Evolutionary conservation across 2,113 vertebrate species (phyloP), one percentile per base, ranked within the genome.

Genomic region (Microtus pennsylvanicus): DNA sequence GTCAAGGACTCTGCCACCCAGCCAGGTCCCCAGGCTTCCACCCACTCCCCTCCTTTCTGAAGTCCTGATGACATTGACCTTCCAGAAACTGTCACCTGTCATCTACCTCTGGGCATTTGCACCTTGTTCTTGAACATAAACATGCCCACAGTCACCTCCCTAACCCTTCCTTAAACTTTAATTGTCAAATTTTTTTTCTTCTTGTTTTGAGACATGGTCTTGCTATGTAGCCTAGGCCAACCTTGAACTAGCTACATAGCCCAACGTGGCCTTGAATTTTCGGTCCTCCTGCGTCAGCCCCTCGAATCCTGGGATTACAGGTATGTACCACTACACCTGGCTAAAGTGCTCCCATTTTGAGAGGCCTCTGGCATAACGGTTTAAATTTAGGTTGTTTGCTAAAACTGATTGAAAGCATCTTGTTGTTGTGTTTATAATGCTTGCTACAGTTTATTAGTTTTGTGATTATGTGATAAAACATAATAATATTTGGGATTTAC

Each of bases 381-480:
- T 38, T 87, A 58, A 92, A 82, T 58, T 89, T 55, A 75, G 35
- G 9, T 93, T 87, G n/a, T 52, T 86, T 33, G 35, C 75, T 87
- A 95, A 87, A 35, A 58, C 47, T 95, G 47, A 85, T 95, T 58
- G 58, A 94, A 89, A 50, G 45, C 5, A 47, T n/a, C 19, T 88
- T 89, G 30, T 87, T 90, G 12, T 90, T 93, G 83, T 42, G 45
- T 94, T 80, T 33, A 38, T 61, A 87, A 72, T 94, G 52, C 67
- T 92, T 86, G 52, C 61, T 93, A 58, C 7, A 92, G 16, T 76
- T 81, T 76, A 28, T 89, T 77, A 38, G 22, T 35, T 75, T 14
- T 26, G 33, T 81, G 89, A 65, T 82, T 94, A 92, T 92, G 88
- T 95, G 61, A 89, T 96, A 11, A 55, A 55, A 55, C 52, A 14